These are phyloP conservation scores for Lasioglossum malachurum DNA, from an alignment of 2,888 invertebrate species.

Conservation along the genomic window DNA sequence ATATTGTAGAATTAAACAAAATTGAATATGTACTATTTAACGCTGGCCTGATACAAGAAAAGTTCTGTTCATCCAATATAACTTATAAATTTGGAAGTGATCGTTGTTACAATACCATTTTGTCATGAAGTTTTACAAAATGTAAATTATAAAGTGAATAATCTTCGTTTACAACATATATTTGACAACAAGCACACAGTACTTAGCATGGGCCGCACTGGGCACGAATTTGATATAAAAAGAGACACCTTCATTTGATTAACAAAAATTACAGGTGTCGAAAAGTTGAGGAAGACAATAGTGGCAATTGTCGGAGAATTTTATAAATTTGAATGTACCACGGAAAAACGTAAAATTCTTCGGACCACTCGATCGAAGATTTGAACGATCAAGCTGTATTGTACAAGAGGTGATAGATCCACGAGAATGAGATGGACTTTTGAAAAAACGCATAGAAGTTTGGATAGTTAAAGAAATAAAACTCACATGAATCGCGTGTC, in stretches of 20 bases:
- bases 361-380: neutral
- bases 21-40: neutral
- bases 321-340: neutral
- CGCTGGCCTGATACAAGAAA: neutral
- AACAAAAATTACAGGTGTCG: neutral
- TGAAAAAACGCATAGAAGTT: neutral
- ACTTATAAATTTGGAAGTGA: neutral
- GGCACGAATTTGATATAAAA: neutral
- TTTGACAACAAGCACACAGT: neutral
- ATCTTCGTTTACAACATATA: neutral
- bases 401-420: neutral
- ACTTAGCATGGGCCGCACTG: neutral
- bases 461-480: neutral
- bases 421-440: neutral
- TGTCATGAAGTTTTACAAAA: neutral
- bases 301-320: neutral
- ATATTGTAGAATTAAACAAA: neutral
- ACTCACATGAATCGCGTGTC: slow-evolving; percentile 1
- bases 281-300: neutral
- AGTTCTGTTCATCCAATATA: neutral
- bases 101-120: neutral
- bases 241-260: neutral
- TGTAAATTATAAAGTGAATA: neutral
- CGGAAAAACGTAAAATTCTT: neutral
- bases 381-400: neutral